Evolutionary conservation across 2,888 invertebrate genomes (phyloP).

Genomic region (Trissoscelio sp.): DNA sequence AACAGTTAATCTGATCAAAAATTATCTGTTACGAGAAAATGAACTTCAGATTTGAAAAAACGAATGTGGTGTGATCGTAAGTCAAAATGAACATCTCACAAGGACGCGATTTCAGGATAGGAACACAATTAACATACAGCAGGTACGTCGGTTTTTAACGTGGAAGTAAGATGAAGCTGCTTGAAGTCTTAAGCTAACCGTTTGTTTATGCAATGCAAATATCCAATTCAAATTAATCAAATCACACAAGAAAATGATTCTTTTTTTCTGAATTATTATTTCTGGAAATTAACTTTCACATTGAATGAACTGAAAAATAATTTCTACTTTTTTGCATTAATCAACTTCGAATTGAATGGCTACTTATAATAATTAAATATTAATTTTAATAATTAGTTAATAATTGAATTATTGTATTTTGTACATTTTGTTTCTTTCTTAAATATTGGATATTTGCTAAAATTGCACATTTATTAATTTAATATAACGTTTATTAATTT

Average conservation of each 20-base stretch:
- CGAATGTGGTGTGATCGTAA: conserved; percentile 62
- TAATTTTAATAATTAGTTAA: no score
- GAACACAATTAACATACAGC: conserved; percentile 67
- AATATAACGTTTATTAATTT: conserved; percentile 27
- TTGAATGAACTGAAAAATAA: no score
- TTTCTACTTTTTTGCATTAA: no score
- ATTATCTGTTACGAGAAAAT: conserved; percentile 48
- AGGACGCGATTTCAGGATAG: conserved; percentile 71
- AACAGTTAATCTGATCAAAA: conserved; percentile 62
- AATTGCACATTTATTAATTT: conserved; percentile 9
- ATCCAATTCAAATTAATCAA: conserved; percentile 34
- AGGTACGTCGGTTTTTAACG: conserved; percentile 71
- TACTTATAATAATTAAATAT: no score
- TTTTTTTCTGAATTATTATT: no score
- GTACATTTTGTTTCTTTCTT: no score
- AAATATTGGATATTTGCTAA: conserved; percentile 35
- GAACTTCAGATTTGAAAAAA: conserved; percentile 46
- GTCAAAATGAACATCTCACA: conserved; percentile 70
- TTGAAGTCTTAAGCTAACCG: conserved; percentile 72
- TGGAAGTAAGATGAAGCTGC: conserved; percentile 74
- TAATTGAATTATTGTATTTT: no score
- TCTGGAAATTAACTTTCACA: no score
- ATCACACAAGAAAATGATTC: no score
- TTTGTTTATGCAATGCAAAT: conserved; percentile 61
- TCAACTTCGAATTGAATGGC: no score